A percentile compares a stretch with the other conserved stretches of the same genome.
These are phyloP conservation scores for Thunnus thynnus DNA, from an alignment of 2,113 vertebrate species.

Conservation along the genomic window DNA sequence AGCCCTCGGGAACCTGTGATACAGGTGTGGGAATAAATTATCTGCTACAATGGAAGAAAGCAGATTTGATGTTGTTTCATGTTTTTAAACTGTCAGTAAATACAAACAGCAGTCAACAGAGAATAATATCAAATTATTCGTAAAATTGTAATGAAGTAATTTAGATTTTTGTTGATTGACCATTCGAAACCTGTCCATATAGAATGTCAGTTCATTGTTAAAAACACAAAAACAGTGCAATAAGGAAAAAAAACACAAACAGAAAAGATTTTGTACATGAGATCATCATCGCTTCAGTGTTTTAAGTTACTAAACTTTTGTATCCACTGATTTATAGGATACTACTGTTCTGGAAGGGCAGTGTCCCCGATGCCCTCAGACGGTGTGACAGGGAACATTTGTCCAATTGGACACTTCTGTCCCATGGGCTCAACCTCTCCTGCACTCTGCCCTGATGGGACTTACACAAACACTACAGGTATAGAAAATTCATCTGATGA, in stretches of 20 bases:
- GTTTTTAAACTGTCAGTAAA: too few species aligned
- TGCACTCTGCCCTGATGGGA: slow-evolving; percentile 82
- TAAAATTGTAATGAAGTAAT: too few species aligned
- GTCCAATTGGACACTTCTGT: slow-evolving; percentile 87
- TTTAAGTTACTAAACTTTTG: background rate
- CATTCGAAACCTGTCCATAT: too few species aligned
- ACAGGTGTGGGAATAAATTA: slow-evolving; percentile 40
- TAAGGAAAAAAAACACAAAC: background rate
- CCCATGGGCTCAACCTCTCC: slow-evolving; percentile 85
- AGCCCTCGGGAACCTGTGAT: slow-evolving; percentile 81
- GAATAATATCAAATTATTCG: too few species aligned
- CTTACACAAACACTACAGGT: slow-evolving; percentile 87
- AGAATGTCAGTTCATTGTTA: too few species aligned
- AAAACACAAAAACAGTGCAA: background rate
- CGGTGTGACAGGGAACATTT: slow-evolving; percentile 82
- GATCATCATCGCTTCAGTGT: background rate
- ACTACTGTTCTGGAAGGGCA: slow-evolving; percentile 87
- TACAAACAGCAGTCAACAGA: too few species aligned
- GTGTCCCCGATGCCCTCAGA: slow-evolving; percentile 82
- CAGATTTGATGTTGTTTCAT: background rate
- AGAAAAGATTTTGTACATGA: background rate
- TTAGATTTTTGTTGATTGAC: too few species aligned
- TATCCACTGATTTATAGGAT: slow-evolving; percentile 81
- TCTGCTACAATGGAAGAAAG: background rate
- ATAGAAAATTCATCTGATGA: background rate